Conservation (phyloP, 2,888 invertebrate genomes). For the Spisula subtruncata region DNA sequence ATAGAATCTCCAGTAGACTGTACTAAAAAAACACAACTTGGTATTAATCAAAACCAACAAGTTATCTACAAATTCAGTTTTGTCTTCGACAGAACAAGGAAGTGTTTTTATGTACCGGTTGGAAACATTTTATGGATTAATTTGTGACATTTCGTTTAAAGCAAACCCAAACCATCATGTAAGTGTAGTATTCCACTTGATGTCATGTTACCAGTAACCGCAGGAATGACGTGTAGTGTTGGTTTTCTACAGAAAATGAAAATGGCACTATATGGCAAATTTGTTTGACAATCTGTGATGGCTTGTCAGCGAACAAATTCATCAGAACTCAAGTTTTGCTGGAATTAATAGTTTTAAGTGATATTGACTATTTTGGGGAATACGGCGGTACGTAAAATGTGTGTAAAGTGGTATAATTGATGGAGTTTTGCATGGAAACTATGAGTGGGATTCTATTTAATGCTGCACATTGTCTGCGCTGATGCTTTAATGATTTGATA, state of each 20-base stretch:
- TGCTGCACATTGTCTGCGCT: neutral
- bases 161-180: neutral
- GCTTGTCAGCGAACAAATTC: slow-evolving; percentile 20
- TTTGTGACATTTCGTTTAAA: neutral
- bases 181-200: neutral
- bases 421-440: neutral
- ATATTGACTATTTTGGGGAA: slow-evolving; percentile 21
- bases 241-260: neutral
- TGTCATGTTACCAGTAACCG: neutral
- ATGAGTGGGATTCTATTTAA: neutral
- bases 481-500: slow-evolving; percentile 17
- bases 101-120: neutral
- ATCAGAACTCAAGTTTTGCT: neutral
- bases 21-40: too few species aligned
- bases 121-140: neutral
- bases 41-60: too few species aligned
- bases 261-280: neutral
- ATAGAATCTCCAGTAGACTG: too few species aligned
- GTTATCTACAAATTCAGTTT: neutral
- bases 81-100: neutral
- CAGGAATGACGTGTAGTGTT: neutral
- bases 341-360: slow-evolving; percentile 32
- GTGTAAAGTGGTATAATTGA: slow-evolving; percentile 15
- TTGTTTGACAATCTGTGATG: slow-evolving; percentile 12
- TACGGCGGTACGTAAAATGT: neutral